Evolutionary conservation across 2,797 vertebrate genomes (phyloP), one percentile per base, ranked within the genome.

Genomic region (Sciurus carolinensis): DNA sequence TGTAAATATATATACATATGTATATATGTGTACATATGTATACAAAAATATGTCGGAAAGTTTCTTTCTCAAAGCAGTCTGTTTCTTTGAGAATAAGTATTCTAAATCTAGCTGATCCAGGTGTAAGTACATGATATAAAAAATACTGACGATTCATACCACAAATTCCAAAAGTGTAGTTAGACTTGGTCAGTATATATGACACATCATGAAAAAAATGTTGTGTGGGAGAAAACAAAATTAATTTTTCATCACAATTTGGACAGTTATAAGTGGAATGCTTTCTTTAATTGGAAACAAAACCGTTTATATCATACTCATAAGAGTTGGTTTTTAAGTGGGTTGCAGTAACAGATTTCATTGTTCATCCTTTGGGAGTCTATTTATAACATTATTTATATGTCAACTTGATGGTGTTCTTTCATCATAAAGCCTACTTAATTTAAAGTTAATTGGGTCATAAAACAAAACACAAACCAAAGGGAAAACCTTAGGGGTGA

Each of bases 401-500:
- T 87, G 39, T 91, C 69, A 90, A 50, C 28, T 42, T 95, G 71
- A 77, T 87, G 77, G 36, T 90, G 11, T 96, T 71, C 7, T 94
- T 97, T 98, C 93, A 87, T 94, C 96, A 97, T 97, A 94, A 88
- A 94, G 44, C 0, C 30, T 92, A 90, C 2, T 96, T 98, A 97
- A 96, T 93, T 91, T 13, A 2, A 10, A 95, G 47, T 91, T 97
- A 97, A 98, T 73, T 90, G 91, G 96, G 7, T 57, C 86, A 81
- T 80, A 97, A 97, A 80, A 88, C 14, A 96, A 96, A 97, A 96
- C 88, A 67, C 47, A 90, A 95, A 94, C 17, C 82, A 50, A 52
- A 54, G 26, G 50, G 36, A 86, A 97, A 72, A 17, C 0, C 17
- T 28, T 89, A 94, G 72, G 33, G 42, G 13, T 91, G 33, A 72